phyloP scores from a whole-genome alignment of 2,888 invertebrate genomes.

The Cryptosula pallasiana region DNA sequence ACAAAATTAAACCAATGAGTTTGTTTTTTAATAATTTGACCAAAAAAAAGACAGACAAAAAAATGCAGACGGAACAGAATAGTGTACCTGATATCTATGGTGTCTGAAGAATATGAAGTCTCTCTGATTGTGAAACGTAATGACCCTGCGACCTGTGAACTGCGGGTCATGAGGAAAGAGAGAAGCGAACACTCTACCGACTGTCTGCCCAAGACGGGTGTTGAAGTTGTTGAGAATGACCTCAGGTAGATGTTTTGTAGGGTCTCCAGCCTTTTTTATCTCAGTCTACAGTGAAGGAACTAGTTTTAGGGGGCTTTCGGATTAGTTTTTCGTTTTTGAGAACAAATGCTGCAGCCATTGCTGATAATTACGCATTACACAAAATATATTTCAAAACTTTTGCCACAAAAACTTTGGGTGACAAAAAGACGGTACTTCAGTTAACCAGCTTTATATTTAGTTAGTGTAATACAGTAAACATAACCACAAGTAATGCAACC shows the following conservation, averaged over 20 bases:
- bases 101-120: conserved; percentile 98
- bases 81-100: conserved; percentile 64
- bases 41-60: neutral
- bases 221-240: conserved; percentile 92
- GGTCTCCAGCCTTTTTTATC: conserved; percentile 59
- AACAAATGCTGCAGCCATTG: too few species aligned
- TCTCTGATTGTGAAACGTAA: conserved; percentile 97
- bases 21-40: too few species aligned
- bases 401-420: too few species aligned
- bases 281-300: conserved; percentile 39
- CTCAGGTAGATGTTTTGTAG: conserved; percentile 85
- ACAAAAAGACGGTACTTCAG: too few species aligned
- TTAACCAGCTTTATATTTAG: too few species aligned
- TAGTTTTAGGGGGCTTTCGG: too few species aligned
- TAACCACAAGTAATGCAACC: too few species aligned
- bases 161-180: conserved; percentile 93
- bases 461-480: too few species aligned
- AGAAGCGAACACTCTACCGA: conserved; percentile 84
- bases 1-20: neutral
- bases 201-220: conserved; percentile 82
- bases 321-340: too few species aligned
- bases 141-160: conserved; percentile 84
- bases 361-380: too few species aligned
- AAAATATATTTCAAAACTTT: too few species aligned
- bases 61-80: neutral